These are phyloP conservation scores for Sylvietta virens DNA, from an alignment of 2,113 vertebrate genomes.

Conservation along the genomic window DNA sequence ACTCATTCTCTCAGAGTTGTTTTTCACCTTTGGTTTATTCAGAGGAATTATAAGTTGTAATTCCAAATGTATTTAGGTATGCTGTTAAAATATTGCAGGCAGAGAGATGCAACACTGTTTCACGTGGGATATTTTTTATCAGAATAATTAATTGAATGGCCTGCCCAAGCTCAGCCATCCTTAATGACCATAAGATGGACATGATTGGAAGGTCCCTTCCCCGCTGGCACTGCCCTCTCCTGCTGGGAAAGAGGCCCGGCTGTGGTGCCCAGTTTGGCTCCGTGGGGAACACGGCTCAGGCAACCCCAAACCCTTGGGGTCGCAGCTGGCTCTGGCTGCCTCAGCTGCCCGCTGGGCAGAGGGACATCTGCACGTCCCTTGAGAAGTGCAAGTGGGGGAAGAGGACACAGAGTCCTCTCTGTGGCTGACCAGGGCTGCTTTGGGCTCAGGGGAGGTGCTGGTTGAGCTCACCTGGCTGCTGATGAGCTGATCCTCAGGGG, in stretches of 20 bases:
- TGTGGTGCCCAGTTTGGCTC: not conserved
- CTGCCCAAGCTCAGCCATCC: not conserved
- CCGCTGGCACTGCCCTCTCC: not conserved
- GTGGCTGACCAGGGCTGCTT: not conserved
- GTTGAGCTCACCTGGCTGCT: not conserved
- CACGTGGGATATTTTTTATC: not conserved
- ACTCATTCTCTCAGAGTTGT: not conserved
- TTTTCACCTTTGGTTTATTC: not conserved
- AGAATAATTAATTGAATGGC: not conserved
- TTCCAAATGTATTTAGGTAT: not conserved
- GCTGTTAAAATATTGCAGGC: not conserved
- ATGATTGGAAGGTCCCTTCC: not conserved
- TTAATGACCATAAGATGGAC: not conserved
- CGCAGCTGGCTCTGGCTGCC: not conserved
- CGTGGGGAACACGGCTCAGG: not conserved
- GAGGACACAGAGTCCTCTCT: not conserved
- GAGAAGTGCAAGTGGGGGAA: not conserved
- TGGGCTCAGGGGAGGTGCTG: not conserved
- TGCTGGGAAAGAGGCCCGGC: not conserved
- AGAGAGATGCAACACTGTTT: not conserved
- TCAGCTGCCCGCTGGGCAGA: not conserved
- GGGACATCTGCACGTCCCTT: not conserved
- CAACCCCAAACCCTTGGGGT: not conserved
- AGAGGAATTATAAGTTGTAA: not conserved
- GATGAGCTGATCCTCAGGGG: not conserved